Conservation (phyloP, 1,140 invertebrate species). For the Odontomachus brunneus region DNA sequence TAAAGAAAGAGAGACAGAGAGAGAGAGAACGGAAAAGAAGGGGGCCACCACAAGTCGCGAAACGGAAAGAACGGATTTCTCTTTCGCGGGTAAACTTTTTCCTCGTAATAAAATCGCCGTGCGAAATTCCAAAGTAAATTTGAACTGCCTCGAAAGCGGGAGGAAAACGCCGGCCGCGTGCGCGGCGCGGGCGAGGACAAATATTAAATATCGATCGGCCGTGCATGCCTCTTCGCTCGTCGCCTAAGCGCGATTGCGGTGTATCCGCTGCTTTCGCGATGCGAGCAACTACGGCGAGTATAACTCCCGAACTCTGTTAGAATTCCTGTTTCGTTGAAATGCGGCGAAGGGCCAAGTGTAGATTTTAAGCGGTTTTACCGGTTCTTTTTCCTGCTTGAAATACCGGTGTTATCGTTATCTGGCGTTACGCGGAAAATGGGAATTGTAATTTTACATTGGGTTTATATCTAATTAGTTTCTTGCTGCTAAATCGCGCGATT, state of each 20-base stretch:
- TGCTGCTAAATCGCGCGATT: not conserved
- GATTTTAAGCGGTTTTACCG: not conserved
- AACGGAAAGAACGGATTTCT: not conserved
- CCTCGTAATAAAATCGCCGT: conserved; percentile 49
- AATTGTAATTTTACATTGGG: no score
- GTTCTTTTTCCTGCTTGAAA: not conserved
- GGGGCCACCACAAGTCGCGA: not conserved
- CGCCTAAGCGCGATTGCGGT: conserved; percentile 24
- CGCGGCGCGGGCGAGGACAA: no score
- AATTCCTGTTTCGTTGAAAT: not conserved
- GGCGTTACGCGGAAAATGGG: not conserved
- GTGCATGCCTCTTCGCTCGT: conserved; percentile 35
- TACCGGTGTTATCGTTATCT: not conserved
- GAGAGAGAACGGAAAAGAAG: not conserved
- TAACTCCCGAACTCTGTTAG: not conserved
- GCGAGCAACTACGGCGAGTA: not conserved
- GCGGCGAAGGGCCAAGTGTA: not conserved
- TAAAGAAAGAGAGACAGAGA: not conserved
- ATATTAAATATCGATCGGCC: conserved; percentile 53
- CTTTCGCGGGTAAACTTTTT: conserved; percentile 29
- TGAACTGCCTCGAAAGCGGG: conserved; percentile 29
- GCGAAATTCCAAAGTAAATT: conserved; percentile 57
- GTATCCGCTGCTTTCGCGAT: conserved; percentile 12
- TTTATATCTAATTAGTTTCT: not conserved
- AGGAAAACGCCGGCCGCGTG: conserved; percentile 13